A percentile compares a stretch with the other conserved stretches of the same genome.
Evolutionary conservation across 2,888 invertebrate genomes (phyloP).

Genomic region (Tribolium freemani): DNA sequence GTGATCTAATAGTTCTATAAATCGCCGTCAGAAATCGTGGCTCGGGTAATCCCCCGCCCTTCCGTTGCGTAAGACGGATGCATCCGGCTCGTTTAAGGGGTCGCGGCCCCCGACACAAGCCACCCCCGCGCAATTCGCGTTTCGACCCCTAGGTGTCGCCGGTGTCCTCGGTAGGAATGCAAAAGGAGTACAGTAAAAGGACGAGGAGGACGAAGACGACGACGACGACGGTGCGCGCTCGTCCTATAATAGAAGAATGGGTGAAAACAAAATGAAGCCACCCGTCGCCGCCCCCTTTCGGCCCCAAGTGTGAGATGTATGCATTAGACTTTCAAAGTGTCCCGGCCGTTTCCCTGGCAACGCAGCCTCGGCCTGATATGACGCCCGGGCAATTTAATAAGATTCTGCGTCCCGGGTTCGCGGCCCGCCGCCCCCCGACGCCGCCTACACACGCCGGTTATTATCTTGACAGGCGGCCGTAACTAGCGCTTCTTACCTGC

Average conservation of each 20-base stretch:
- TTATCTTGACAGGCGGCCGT: conserved; percentile 59
- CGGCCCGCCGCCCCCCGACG: conserved; percentile 55
- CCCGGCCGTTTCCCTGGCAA: conserved; percentile 79
- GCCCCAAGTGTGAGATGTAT: conserved; percentile 68
- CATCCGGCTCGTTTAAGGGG: conserved; percentile 54
- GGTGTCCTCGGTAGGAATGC: conserved; percentile 30
- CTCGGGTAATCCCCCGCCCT: conserved; percentile 37
- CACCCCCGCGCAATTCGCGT: background rate
- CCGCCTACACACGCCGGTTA: conserved; percentile 53
- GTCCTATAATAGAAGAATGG: conserved; percentile 65
- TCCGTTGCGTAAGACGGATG: conserved; percentile 54
- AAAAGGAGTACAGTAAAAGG: conserved; percentile 46
- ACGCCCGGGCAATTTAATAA: conserved; percentile 75
- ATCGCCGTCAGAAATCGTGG: conserved; percentile 47
- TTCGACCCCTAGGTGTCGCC: conserved; percentile 40
- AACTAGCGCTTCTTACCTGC: conserved; percentile 56
- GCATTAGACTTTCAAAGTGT: conserved; percentile 70
- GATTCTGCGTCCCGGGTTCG: conserved; percentile 68
- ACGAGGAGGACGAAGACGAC: conserved; percentile 40
- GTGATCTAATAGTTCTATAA: conserved; percentile 48
- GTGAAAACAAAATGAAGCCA: conserved; percentile 67
- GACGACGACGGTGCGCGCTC: conserved; percentile 52
- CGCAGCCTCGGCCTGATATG: conserved; percentile 76
- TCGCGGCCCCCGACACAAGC: conserved; percentile 1
- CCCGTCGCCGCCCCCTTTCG: conserved; percentile 55